Evolutionary conservation across 2,113 vertebrate genomes (phyloP), one percentile per base, ranked within the genome.

Genomic region (Lonchura striata): DNA sequence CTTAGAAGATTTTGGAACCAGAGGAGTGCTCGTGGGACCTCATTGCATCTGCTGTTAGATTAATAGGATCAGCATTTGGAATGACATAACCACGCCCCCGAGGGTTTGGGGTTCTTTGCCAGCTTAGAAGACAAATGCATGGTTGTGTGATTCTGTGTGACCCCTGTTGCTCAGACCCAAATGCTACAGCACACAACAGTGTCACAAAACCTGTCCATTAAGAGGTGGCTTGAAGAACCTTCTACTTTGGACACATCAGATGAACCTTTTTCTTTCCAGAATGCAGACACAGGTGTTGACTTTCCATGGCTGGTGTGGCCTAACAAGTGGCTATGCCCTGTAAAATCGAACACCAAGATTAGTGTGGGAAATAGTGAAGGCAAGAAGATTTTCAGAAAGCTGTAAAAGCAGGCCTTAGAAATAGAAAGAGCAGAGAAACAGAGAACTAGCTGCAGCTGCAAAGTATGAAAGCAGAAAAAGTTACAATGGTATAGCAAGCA

Each of bases 241-340:
- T 74, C 52, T 27, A 63, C 54, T 72, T 39, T 42, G 47, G 37
- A 56, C 21, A 60, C 52, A n/a, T 27, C 37, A 59, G 19, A 22
- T 72, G 30, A 39, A 18, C 14, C 15, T 41, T 25, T 57, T 5
- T 49, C 31, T 57, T 80, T 31, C 63, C 63, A 80, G 28, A 80
- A 27, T 13, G 59, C 41, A 76, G 71, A n/a, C 20, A 13, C 13
- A 3, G 1, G 49, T 0, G 0, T 23, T 75, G 75, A 31, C 41
- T 41, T 41, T 41, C 41, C 41, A 41, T 41, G 41, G 41, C 25
- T 79, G 61, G 46, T 0, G 0, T 63, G 47, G 44, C 79, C 28
- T 20, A n/a, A 33, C 15, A 28, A 57, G 42, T 42, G 47, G 23
- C 37, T 53, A 5, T 28, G 4, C 77, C 71, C 28, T 33, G 60